A percentile compares a stretch with the other conserved stretches of the same genome.
phyloP scores from a whole-genome alignment of 2,113 vertebrate genomes.

The Psilopsiagon aymara region DNA sequence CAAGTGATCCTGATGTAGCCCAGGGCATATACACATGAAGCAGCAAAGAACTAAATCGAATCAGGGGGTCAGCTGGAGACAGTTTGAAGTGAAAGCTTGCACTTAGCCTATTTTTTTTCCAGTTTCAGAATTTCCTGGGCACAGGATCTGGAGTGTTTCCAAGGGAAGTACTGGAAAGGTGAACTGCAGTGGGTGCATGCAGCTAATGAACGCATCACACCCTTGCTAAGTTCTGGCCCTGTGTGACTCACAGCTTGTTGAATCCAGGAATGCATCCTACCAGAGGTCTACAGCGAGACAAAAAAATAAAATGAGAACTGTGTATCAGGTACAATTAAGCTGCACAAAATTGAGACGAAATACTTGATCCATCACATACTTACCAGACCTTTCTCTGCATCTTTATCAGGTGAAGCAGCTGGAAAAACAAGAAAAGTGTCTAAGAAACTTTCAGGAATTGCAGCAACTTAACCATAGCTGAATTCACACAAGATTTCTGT shows the following conservation, averaged over 20 bases:
- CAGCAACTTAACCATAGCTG: neutral
- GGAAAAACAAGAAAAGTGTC: neutral
- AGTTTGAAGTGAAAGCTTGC: neutral
- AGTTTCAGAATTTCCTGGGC: neutral
- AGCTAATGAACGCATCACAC: neutral
- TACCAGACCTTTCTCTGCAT: slow-evolving; percentile 7
- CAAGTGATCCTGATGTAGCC: neutral
- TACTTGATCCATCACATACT: neutral
- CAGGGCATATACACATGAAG: accelerated
- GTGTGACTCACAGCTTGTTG: neutral
- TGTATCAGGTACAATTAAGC: neutral
- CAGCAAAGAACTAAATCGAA: neutral
- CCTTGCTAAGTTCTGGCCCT: neutral
- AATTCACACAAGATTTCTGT: neutral
- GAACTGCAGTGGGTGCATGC: neutral
- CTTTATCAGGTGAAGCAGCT: neutral
- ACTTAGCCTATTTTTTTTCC: neutral
- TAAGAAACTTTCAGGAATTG: neutral
- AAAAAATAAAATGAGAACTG: neutral
- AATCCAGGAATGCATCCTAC: neutral
- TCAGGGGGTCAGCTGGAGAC: neutral
- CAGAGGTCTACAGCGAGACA: neutral
- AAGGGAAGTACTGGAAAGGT: neutral
- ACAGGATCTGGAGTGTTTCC: neutral
- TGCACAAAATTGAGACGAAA: neutral